Evolutionary conservation across 2,113 vertebrate genomes (phyloP).

Genomic region (Nerophis lumbriciformis): DNA sequence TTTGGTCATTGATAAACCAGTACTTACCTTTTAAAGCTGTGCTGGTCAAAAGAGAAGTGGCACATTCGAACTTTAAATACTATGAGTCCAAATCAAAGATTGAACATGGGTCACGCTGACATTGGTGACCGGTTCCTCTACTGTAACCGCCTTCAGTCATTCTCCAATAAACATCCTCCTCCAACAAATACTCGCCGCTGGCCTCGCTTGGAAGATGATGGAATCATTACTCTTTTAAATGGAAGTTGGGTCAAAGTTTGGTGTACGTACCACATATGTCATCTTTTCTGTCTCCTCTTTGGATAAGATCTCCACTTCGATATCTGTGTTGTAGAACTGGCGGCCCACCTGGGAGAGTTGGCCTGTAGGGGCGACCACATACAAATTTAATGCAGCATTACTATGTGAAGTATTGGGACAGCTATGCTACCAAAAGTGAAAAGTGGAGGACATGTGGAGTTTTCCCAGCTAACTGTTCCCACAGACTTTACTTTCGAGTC

Average conservation of each 20-base stretch:
- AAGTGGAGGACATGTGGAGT: too few species aligned
- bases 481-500: too few species aligned
- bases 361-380: constrained; percentile 46
- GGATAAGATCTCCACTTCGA: constrained; percentile 73
- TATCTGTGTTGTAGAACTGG: constrained; percentile 76
- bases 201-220: constrained; percentile 2
- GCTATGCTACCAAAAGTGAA: too few species aligned
- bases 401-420: too few species aligned
- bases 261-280: constrained; percentile 67
- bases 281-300: constrained; percentile 76
- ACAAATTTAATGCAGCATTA: too few species aligned
- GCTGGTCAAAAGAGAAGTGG: too few species aligned
- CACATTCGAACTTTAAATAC: too few species aligned
- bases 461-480: too few species aligned
- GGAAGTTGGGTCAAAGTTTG: not conserved
- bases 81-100: too few species aligned
- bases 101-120: too few species aligned
- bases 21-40: too few species aligned
- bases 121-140: not conserved
- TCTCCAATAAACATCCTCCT: constrained; percentile 32
- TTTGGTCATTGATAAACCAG: too few species aligned
- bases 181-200: constrained; percentile 28
- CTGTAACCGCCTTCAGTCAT: constrained; percentile 19
- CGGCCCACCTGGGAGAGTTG: constrained; percentile 73
- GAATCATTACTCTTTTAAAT: constrained; percentile 11